Evolutionary conservation across 2,113 vertebrate species (phyloP).

Genomic region (Uropsilus gracilis): DNA sequence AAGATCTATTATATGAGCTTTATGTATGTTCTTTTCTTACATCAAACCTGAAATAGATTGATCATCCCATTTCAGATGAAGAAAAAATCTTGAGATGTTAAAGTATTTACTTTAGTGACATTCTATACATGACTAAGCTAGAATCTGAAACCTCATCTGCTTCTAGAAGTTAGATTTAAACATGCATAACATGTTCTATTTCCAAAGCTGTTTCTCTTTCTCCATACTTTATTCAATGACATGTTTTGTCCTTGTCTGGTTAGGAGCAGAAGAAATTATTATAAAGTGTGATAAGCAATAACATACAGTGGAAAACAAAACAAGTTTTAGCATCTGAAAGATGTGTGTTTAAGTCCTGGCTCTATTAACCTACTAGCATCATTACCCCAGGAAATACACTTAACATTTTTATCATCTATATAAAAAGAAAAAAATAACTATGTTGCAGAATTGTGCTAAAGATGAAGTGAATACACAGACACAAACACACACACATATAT

Average conservation of each 20-base stretch:
- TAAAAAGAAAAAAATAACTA: neutral
- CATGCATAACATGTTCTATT: neutral
- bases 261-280: neutral
- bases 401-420: slow-evolving; percentile 4
- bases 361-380: neutral
- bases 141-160: neutral
- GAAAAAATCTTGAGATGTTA: slow-evolving; percentile 14
- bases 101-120: neutral
- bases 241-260: neutral
- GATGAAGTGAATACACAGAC: neutral
- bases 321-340: neutral
- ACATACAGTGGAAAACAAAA: neutral
- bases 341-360: neutral
- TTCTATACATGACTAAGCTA: neutral
- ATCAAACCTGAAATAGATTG: neutral
- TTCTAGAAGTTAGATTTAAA: slow-evolving; percentile 40
- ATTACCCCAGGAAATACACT: slow-evolving; percentile 17
- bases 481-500: too few relatives aligned
- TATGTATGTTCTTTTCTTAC: neutral
- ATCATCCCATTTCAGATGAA: neutral
- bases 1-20: neutral
- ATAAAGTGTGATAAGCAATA: slow-evolving; percentile 15
- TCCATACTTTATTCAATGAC: slow-evolving; percentile 7
- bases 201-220: slow-evolving; percentile 42
- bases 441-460: slow-evolving; percentile 8